phyloP scores from a whole-genome alignment of 2,113 vertebrate species.

The Brachirus orientalis region DNA sequence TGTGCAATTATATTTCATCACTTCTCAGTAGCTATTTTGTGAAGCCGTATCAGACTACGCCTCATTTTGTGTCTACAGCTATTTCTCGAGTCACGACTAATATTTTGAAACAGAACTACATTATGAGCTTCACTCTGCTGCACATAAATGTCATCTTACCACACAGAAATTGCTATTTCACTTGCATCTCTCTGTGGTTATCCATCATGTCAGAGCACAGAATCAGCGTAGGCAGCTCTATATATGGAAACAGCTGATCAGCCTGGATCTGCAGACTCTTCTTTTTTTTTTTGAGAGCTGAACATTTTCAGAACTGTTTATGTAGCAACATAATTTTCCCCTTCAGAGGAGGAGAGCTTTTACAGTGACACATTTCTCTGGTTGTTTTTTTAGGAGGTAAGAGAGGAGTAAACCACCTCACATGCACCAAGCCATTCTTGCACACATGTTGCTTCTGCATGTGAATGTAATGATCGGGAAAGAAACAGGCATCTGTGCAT shows the following conservation, averaged over 20 bases:
- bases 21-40: slow-evolving; percentile 17
- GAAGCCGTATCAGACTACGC: slow-evolving; percentile 31
- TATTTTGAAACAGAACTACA: slow-evolving; percentile 21
- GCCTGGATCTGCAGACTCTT: slow-evolving; percentile 49
- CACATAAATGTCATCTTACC: slow-evolving; percentile 42
- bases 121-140: slow-evolving; percentile 27
- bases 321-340: slow-evolving; percentile 56
- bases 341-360: slow-evolving; percentile 57
- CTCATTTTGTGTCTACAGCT: slow-evolving; percentile 8
- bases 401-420: slow-evolving; percentile 4
- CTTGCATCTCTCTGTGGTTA: slow-evolving; percentile 39
- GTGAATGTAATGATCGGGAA: slow-evolving; percentile 7
- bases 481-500: slow-evolving; percentile 6
- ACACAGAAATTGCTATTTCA: slow-evolving; percentile 52
- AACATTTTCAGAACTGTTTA: slow-evolving; percentile 58
- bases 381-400: slow-evolving; percentile 6
- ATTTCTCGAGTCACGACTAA: slow-evolving; percentile 15
- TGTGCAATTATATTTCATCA: slow-evolving; percentile 22
- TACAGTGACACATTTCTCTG: slow-evolving; percentile 47
- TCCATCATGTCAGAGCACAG: slow-evolving; percentile 30
- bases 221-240: slow-evolving; percentile 35
- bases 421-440: not conserved
- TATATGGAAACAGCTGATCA: slow-evolving; percentile 70
- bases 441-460: slow-evolving; percentile 35
- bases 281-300: slow-evolving; percentile 51